A percentile compares a stretch with the other conserved stretches of the same genome.
Conservation (phyloP, 1,140 invertebrate genomes). For the Pseudomyrmex flavicornis region DNA sequence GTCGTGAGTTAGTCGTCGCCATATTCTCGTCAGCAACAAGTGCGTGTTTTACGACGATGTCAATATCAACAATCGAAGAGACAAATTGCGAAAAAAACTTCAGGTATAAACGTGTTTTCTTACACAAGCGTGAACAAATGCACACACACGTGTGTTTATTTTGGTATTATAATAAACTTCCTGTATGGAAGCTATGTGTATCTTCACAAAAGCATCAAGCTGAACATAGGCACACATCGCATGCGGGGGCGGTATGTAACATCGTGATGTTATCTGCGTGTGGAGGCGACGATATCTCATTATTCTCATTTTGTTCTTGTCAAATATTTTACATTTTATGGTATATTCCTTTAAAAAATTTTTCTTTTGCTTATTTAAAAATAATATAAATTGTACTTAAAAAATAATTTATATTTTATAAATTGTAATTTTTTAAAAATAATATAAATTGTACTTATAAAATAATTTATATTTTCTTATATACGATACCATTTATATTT, state of each 20-base stretch:
- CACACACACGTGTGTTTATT: background rate
- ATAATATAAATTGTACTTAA: too few species aligned
- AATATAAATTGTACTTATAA: too few species aligned
- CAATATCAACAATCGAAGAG: constrained; percentile 29
- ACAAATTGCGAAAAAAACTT: background rate
- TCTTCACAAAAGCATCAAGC: background rate
- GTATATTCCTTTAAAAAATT: background rate
- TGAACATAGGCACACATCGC: background rate
- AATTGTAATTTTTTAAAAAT: too few species aligned
- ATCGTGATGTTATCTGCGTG: constrained; percentile 26
- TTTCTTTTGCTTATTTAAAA: background rate
- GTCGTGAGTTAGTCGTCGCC: background rate
- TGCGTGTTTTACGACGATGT: background rate
- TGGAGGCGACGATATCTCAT: background rate
- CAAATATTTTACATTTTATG: constrained; percentile 2
- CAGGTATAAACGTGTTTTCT: background rate
- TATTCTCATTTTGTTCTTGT: constrained; percentile 6
- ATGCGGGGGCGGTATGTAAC: background rate
- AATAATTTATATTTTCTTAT: too few species aligned
- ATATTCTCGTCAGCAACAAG: background rate
- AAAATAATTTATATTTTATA: too few species aligned
- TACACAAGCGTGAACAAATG: too few species aligned
- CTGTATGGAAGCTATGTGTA: too few species aligned
- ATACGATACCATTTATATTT: too few species aligned
- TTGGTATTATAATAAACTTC: background rate